Evolutionary conservation across 2,113 vertebrate species (phyloP).

Genomic region (Tragelaphus buxtoni): DNA sequence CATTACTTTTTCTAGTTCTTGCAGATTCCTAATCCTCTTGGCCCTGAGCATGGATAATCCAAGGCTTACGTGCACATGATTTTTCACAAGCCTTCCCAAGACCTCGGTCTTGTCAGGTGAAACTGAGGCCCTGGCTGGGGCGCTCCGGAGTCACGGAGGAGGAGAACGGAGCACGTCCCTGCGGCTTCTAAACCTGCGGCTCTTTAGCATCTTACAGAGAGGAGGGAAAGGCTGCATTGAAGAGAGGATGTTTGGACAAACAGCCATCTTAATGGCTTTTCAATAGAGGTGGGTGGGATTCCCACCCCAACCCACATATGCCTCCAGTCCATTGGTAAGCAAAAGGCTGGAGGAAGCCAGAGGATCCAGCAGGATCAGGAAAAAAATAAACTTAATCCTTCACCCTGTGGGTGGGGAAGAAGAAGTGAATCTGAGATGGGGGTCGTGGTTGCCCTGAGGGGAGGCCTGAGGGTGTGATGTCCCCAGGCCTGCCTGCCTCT

Average conservation of each 20-base stretch:
- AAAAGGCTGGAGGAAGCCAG: background rate
- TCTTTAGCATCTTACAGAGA: background rate
- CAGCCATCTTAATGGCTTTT: background rate
- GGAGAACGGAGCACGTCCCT: fast-evolving
- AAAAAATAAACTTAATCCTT: background rate
- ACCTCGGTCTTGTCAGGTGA: background rate
- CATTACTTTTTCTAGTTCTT: background rate
- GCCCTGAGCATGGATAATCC: background rate
- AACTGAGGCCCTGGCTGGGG: background rate
- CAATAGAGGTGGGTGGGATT: fast-evolving
- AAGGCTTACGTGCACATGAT: background rate
- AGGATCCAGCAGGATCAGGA: background rate
- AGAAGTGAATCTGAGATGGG: background rate
- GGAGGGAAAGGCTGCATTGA: background rate
- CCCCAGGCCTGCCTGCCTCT: background rate
- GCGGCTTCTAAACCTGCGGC: background rate
- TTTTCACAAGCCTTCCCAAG: background rate
- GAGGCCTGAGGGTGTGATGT: fast-evolving
- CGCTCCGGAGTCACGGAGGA: fast-evolving
- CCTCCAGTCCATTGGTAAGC: background rate
- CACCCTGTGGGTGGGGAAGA: fast-evolving
- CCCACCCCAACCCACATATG: fast-evolving
- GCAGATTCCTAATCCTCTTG: background rate
- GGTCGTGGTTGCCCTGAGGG: fast-evolving
- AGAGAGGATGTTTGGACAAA: background rate